Base-by-base conservation (phyloP, 2,113 vertebrate genomes). In the Pedionomus torquatus region DNA sequence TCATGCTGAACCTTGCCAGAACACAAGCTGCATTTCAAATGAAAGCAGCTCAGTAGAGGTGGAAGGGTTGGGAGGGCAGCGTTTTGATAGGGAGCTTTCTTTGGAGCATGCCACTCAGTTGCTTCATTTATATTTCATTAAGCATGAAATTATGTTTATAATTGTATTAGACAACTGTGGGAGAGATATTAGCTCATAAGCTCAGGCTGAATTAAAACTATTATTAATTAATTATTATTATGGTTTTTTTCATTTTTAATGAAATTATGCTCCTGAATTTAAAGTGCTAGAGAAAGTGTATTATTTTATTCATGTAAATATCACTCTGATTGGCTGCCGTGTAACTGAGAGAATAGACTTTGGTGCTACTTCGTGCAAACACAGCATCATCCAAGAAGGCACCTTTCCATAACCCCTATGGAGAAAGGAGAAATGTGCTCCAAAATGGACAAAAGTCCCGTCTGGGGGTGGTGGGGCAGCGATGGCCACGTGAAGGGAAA, bases 141-240 rank as follows among this genome's bases (percentile, higher is more conserved):
- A 93, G 93, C 85, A 74, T 85, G 90, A 97, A 97, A 97, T 97
- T 82, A 84, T 95, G 91, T 97, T 97, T 96, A 94, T 93, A 95
- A 96, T 95, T 89, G 69, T 84, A 77, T 95, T 92, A 93, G 91
- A 89, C 83, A 91, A 80, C 64, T 95, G 48, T 77, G 69, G 66
- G 89, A 88, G 86, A 68, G 46, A 88, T 80, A 96, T 80, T 86
- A 93, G 89, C 76, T 95, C 81, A 84, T 88, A 95, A 94, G 49
- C 58, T 52, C 76, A 80, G 89, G 16, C 66, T 68, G 41, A 87
- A 91, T 90, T 95, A 89, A 92, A 93, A 57, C 66, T 79, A 84
- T 95, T 92, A 96, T 95, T 97, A 96, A 96, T 95, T 94, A 87
- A 94, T 97, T 92, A 93, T 84, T 94, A 55, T 93, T 89, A 18